phyloP scores from a whole-genome alignment of 2,888 invertebrate species.

The Hoplodrina ambigua region DNA sequence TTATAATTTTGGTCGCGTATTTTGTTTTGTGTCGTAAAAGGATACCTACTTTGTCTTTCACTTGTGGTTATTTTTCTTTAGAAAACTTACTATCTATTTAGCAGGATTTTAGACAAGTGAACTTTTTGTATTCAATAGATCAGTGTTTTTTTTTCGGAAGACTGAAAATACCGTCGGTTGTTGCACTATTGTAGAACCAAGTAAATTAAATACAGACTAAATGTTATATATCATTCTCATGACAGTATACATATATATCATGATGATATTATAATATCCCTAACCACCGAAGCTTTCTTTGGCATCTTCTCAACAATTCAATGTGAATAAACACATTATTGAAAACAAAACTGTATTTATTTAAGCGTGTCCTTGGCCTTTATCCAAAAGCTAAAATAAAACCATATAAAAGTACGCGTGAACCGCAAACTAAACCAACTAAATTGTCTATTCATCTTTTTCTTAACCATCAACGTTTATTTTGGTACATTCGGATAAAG shows the following conservation, averaged over 20 bases:
- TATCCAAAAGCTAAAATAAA: slow-evolving; percentile 31
- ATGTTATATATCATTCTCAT: background rate
- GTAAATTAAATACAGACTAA: background rate
- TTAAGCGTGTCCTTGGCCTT: slow-evolving; percentile 5
- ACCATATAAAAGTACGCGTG: slow-evolving; percentile 10
- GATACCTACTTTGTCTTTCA: no score
- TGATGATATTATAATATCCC: no score
- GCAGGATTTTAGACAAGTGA: no score
- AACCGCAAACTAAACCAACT: background rate
- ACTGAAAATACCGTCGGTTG: background rate
- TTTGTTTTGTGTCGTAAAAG: no score
- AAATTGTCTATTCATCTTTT: background rate
- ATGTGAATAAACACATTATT: background rate
- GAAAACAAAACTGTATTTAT: background rate
- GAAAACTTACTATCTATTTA: no score
- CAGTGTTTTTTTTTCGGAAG: no score
- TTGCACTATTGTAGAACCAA: background rate
- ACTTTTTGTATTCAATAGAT: no score
- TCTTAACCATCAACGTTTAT: slow-evolving; percentile 25
- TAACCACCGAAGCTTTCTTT: no score
- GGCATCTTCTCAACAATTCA: no score
- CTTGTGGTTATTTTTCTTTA: no score
- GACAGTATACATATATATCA: background rate
- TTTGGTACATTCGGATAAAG: slow-evolving; percentile 12
- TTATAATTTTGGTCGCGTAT: no score